These are phyloP conservation scores for Sericinus montela DNA, from an alignment of 2,888 invertebrate genomes.

Conservation along the genomic window DNA sequence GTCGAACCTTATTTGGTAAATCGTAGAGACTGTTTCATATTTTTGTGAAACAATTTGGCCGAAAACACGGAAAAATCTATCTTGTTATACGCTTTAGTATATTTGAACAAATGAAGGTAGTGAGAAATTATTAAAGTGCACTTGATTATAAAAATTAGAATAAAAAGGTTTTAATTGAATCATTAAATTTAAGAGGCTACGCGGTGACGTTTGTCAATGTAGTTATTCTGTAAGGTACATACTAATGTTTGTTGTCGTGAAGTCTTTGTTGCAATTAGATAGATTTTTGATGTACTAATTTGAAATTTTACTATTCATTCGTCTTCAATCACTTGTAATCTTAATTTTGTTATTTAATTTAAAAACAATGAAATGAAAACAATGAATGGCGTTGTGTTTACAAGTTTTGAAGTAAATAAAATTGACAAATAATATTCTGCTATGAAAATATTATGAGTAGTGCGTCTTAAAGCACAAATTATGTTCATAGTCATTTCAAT, in stretches of 20 bases:
- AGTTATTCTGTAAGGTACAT: neutral
- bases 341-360: too few species aligned
- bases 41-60: constrained; percentile 3
- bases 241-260: neutral
- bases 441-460: too few species aligned
- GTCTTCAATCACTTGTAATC: neutral
- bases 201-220: neutral
- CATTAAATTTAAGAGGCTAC: constrained; percentile 11
- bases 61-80: constrained; percentile 29
- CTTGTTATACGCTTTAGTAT: constrained; percentile 32
- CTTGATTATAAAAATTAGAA: constrained; percentile 45
- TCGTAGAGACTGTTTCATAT: constrained; percentile 25
- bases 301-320: neutral
- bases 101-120: constrained; percentile 49
- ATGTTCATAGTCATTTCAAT: too few species aligned
- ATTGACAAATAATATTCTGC: too few species aligned
- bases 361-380: too few species aligned
- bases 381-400: too few species aligned
- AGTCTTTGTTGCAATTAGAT: constrained; percentile 3
- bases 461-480: too few species aligned
- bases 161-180: constrained; percentile 15
- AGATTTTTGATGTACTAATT: constrained; percentile 16
- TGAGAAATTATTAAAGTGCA: constrained; percentile 72
- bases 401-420: too few species aligned
- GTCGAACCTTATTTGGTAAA: constrained; percentile 21